phyloP scores from a whole-genome alignment of 1,140 invertebrate genomes.

The Triops longicaudatus region DNA sequence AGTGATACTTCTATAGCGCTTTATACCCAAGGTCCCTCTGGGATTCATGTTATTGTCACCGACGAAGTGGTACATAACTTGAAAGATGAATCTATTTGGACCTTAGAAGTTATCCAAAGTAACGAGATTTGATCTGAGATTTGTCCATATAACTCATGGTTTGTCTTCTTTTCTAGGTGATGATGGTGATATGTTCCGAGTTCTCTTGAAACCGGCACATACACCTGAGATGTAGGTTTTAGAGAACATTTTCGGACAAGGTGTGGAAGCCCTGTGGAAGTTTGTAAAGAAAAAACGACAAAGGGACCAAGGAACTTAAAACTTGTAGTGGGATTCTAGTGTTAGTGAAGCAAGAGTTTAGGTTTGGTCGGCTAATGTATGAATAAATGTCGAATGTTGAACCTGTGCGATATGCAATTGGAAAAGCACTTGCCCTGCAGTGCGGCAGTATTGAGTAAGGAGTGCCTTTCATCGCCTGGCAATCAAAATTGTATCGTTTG shows the following conservation, averaged over 20 bases:
- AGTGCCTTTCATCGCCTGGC: neutral
- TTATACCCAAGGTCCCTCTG: conserved; percentile 61
- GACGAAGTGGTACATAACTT: conserved; percentile 61
- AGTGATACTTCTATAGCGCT: conserved; percentile 52
- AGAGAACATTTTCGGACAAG: neutral
- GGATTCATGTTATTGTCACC: conserved; percentile 63
- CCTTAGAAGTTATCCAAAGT: conserved; percentile 22
- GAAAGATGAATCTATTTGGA: conserved; percentile 52
- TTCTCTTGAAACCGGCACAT: conserved; percentile 5
- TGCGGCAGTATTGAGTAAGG: neutral
- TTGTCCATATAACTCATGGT: neutral
- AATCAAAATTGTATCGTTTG: neutral
- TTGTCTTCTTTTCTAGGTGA: neutral
- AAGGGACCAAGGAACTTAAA: neutral
- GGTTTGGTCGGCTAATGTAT: neutral
- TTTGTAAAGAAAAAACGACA: neutral
- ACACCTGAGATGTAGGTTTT: neutral
- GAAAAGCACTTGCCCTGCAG: neutral
- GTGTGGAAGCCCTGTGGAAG: neutral
- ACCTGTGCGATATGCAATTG: neutral
- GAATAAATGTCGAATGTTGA: neutral
- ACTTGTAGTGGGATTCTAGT: neutral
- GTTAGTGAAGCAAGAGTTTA: neutral
- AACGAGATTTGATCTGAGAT: neutral
- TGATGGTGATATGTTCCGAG: neutral